Conservation (phyloP, 2,797 vertebrate species). For the Bovichtus diacanthus region DNA sequence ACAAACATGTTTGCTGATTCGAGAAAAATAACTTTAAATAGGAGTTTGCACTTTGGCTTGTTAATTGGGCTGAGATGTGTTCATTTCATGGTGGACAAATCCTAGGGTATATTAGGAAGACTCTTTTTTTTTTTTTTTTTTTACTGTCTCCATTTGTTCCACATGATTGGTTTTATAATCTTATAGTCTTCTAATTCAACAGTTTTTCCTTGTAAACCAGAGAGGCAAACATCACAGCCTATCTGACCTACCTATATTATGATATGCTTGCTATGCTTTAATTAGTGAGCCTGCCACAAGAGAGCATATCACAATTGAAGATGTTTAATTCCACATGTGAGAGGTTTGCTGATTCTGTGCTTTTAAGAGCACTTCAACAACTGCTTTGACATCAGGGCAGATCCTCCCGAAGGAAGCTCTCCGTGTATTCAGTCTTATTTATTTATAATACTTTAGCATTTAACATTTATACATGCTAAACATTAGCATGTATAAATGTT, state of each 20-base stretch:
- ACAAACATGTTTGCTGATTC: slow-evolving; percentile 37
- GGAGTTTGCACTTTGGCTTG: slow-evolving; percentile 11
- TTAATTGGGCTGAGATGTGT: slow-evolving; percentile 34
- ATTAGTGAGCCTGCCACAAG: slow-evolving; percentile 11
- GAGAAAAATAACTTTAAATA: slow-evolving; percentile 43
- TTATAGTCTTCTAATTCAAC: slow-evolving; percentile 3
- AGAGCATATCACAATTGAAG: slow-evolving; percentile 25
- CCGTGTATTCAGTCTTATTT: too few species aligned
- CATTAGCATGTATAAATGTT: background rate
- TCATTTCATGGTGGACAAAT: slow-evolving; percentile 34
- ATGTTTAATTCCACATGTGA: slow-evolving; percentile 40
- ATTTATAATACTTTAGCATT: too few species aligned
- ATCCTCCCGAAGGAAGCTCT: background rate
- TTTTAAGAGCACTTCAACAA: background rate
- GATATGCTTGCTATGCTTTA: background rate
- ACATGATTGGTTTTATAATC: background rate
- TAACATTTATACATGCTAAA: background rate
- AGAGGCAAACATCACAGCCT: background rate
- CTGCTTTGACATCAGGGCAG: background rate
- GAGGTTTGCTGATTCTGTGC: slow-evolving; percentile 8
- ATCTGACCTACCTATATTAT: slow-evolving; percentile 11
- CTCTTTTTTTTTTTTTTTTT: too few species aligned
- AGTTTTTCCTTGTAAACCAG: slow-evolving; percentile 1
- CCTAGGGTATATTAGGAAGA: background rate
- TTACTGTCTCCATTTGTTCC: slow-evolving; percentile 19